Conservation (phyloP, 2,888 invertebrate genomes). For the Dasysyrphus tricinctus region DNA sequence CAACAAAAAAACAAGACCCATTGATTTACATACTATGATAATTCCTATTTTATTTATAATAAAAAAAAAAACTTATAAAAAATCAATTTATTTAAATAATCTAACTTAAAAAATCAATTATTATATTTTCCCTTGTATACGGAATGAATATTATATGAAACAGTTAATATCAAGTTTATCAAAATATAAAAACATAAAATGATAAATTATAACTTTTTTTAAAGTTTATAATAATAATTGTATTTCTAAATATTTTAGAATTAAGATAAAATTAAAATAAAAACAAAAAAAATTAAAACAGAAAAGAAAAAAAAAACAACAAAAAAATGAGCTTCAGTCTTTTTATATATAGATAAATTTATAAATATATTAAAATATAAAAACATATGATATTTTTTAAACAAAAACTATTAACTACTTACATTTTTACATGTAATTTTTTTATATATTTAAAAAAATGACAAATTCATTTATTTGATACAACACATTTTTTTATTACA, state of each 20-base stretch:
- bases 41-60: constrained; percentile 61
- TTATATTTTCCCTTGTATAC: constrained; percentile 63
- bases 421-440: constrained; percentile 74
- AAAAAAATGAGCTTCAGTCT: constrained; percentile 66
- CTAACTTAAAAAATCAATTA: constrained; percentile 22
- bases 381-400: constrained; percentile 63
- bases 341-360: constrained; percentile 56
- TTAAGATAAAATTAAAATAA: constrained; percentile 27
- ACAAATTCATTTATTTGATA: constrained; percentile 79
- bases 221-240: constrained; percentile 24
- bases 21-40: constrained; percentile 39
- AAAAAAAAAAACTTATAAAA: constrained; percentile 21
- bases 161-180: constrained; percentile 61
- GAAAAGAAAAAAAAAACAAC: not conserved
- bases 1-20: constrained; percentile 7
- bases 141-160: constrained; percentile 54
- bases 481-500: constrained; percentile 77
- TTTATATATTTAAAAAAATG: constrained; percentile 69
- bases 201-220: constrained; percentile 24
- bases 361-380: constrained; percentile 32
- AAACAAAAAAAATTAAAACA: constrained; percentile 7
- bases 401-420: constrained; percentile 44
- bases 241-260: constrained; percentile 44
- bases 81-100: constrained; percentile 29
- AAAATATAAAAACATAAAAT: constrained; percentile 11